Evolutionary conservation across 2,797 vertebrate species (phyloP), one percentile per base, ranked within the genome.

Genomic region (Phataginus tricuspis): DNA sequence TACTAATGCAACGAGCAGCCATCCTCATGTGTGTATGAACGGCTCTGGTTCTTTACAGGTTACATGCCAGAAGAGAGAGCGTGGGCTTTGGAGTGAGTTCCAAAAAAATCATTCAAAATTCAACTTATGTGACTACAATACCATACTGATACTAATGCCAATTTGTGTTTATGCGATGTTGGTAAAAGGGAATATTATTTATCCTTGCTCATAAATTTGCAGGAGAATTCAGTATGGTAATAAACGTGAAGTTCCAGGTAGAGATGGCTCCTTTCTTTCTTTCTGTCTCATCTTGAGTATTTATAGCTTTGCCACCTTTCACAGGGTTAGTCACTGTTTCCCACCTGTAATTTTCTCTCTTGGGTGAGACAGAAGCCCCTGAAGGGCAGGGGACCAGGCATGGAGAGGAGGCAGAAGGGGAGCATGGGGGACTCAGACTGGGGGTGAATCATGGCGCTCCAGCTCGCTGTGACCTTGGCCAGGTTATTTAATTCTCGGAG

Each of bases 31-130:
- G 31, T 66, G 27, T 21, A 2, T 6, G 51, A 45, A 12, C 10
- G 10, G 45, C 19, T 84, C 51, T 39, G 29, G 55, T 21, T 69
- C 74, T 82, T 61, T 77, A 29, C 25, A 92, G 72, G 39, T 21
- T 80, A 21, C 34, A 15, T 39, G 39, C 53, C 39, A 74, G 53
- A 91, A 53, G 21, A 80, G 55, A 78, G 84, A 94, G 42, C 19
- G 34, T 1, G n/a, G 57, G 16, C 23, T 71, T 88, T 51, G 68
- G 72, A 34, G 34, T 27, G 27, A 45, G 21, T 63, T 80, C 31
- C 18, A 61, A 72, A 77, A 77, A 84, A 72, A 42, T 21, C 66
- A 66, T 77, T 25, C 8, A 29, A 90, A 85, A 88, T 88, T 51
- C 53, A 94, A 25, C 31, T 68, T 86, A 92, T 27, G 16, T 42